Percentiles rank a stretch among this genome's conserved stretches.
These are phyloP conservation scores for cat (Felis catus) DNA, from an alignment of 2,113 vertebrate species.

Conservation along the genomic window DNA sequence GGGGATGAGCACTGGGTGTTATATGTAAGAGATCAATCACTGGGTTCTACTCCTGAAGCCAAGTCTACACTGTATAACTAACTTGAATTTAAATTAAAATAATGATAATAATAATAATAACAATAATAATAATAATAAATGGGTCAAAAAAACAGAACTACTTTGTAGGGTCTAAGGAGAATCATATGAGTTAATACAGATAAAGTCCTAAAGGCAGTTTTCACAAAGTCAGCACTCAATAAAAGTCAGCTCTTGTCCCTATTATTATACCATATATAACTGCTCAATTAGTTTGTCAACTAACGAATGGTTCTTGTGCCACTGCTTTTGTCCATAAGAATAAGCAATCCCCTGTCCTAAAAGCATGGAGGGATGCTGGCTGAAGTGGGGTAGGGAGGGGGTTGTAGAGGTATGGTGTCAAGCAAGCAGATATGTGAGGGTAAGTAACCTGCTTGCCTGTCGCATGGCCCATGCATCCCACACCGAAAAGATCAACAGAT, in stretches of 20 bases:
- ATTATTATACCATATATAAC: neutral
- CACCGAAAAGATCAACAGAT: neutral
- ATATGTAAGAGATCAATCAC: too few relatives aligned
- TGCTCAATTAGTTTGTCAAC: neutral
- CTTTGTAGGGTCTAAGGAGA: neutral
- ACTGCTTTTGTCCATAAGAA: neutral
- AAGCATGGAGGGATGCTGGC: neutral
- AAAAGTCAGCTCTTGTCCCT: neutral
- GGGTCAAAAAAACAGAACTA: neutral
- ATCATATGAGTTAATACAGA: neutral
- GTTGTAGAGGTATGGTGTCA: neutral
- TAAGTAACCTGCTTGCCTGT: neutral
- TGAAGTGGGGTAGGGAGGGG: neutral
- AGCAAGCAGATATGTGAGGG: neutral
- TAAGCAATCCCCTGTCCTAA: neutral
- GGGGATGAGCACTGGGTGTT: too few relatives aligned
- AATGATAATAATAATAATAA: too few relatives aligned
- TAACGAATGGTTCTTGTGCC: neutral
- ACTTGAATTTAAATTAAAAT: too few relatives aligned
- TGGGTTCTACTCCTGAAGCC: too few relatives aligned
- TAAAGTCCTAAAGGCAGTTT: neutral
- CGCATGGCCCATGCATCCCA: neutral
- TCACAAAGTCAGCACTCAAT: neutral
- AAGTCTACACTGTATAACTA: too few relatives aligned
- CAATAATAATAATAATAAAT: neutral